Base-by-base conservation (phyloP, 2,113 vertebrate species). In the Ailuropoda melanoleuca region DNA sequence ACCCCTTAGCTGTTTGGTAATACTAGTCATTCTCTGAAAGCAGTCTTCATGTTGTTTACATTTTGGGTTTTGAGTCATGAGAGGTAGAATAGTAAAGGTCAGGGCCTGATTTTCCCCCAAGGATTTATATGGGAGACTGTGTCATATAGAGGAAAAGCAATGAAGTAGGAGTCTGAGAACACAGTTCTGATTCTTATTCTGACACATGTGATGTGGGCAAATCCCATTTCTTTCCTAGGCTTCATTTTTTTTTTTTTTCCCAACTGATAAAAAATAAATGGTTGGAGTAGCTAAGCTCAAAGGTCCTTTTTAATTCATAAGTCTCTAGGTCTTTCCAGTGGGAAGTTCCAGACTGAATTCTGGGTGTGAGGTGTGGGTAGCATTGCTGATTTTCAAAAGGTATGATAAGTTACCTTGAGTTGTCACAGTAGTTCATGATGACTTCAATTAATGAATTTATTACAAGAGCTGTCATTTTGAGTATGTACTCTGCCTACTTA, bases 401-500 rank as follows among this genome's bases (percentile, higher is more conserved):
- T 34, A 29, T 78, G 77, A 72, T 83, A 48, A 39, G 72, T 94
- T 92, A 39, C 72, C 13, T 56, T 94, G 53, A 66, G 39, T 64
- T 68, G 62, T 26, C 26, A 43, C 24, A 64, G 34, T 92, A 72
- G 88, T 80, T 84, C 24, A 24, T 88, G 46, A 39, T 89, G 90
- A 90, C 9, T 31, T 89, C 70, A 60, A 39, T 84, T 94, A 70
- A 48, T 77, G n/a, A 78, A 80, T 93, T 95, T 95, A 50, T 74
- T 93, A 60, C 23, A 72, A 72, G 55, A 85, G 37, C 77, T 74
- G 23, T 75, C 31, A 60, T 39, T 88, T 75, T 46, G 21, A 46
- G 48, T 88, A 64, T 88, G 53, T 56, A n/a, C 0, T 92, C 21
- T 90, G 24, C 66, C 48, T 90, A 77, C 39, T 86, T 68, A 93